Evolutionary conservation across 2,888 invertebrate genomes (phyloP), one percentile per base, ranked within the genome.

Genomic region (Oscheius myriophilus): DNA sequence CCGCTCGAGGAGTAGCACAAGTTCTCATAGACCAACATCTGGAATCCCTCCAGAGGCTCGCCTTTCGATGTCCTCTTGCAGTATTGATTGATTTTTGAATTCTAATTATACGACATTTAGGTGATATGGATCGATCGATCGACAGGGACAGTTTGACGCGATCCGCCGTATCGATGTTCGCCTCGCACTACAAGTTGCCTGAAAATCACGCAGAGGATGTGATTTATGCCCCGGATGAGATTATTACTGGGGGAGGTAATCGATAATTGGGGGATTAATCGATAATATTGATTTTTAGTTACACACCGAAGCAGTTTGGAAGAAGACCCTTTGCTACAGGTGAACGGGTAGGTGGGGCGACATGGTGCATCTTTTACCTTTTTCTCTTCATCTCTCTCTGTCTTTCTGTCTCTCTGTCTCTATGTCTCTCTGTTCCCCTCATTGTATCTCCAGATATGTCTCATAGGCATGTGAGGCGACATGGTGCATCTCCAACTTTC

Each of bases 141-240:
- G 68, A 68, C 23, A 45, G 58, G 51, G 74, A 76, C 33, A 69
- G 71, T n/a, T 67, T 77, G 71, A 77, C 67, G 14, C 65, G 78
- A 12, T 75, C 75, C 1, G 73, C 78, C 16, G 65, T 78, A 11
- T 73, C 75, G 14, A 78, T 78, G 78, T 75, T 73, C 66, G 75
- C 72, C 11, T 69, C 66, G 12, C 75, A 75, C 45, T 69, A 71
- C n/a, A 62, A 71, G 11, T 45, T 78, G 18, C 75, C 78, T 9
- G 78, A 78, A 43, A 75, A 78, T 58, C 73, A 73, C 53, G 73
- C 73, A 6, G 72, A 78, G 33, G 78, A 78, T 53, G 73, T 78
- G 41, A 78, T 78, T 18, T 78, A 78, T 45, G 78, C 78, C 26
- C 78, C 78, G 23, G 75, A 78, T 65, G 75, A 78, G 66, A 73